Evolutionary conservation across 2,888 invertebrate genomes (phyloP), one percentile per base, ranked within the genome.

Genomic region (Euzophera pinguis): DNA sequence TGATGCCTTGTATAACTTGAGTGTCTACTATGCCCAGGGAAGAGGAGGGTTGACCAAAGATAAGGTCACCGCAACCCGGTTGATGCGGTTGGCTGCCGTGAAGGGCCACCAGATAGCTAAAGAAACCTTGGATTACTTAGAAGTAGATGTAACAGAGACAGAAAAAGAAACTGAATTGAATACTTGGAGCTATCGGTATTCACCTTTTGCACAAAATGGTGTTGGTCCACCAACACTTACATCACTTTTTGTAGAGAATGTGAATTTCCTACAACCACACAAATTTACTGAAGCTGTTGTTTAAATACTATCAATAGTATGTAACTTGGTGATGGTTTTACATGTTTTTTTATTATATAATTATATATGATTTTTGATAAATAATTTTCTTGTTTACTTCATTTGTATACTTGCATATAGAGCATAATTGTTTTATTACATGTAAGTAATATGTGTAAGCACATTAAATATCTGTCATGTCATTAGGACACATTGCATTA

Each of bases 1-100:
- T 1, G 91, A 91, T 57, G 94, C 95, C 0, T 87, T 93, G 64
- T 95, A 93, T 71, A 95, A 95, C 71, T 86, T 95, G 50, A 94
- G 93, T 1, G 90, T 94, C 47, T 93, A 93, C 67, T 91, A 93
- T 71, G 92, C 93, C 1, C 93, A 93, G 67, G 94, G 94, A 0
- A 80, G 91, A 57, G 94, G 93, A 10, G 93, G 93, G 0, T 76
- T 93, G 1, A 62, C 80, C 5, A 72, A 82, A 10, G 89, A 93
- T 67, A 67, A 75, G 5, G 71, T 77, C n/a, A 89, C 76, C 13
- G 93, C 93, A 1, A 79, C 81, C 1, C 78, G 91, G 12, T 71
- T 91, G 43, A 79, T 92, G 39, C 91, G 92, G 41, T 74, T 84
- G 32, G 91, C 91, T 38, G 93, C 94, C 1, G 91, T 93, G 5